These are phyloP conservation scores for Harmothoe impar DNA, from an alignment of 2,888 invertebrate genomes.

Conservation along the genomic window DNA sequence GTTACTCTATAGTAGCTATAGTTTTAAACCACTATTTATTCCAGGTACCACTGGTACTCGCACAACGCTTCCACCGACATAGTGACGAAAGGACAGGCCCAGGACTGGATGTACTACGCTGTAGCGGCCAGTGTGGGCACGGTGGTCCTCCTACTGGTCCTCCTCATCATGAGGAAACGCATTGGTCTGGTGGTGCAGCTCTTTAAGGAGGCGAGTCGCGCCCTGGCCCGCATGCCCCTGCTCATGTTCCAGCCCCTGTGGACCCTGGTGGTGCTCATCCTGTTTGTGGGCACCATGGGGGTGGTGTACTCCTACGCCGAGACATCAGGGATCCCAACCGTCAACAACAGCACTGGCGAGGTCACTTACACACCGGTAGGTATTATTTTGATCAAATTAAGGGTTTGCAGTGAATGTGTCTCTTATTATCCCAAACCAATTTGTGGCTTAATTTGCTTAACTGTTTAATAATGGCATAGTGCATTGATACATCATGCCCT, in stretches of 20 bases:
- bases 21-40: too few species aligned
- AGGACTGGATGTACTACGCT: neutral
- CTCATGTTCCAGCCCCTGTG: conserved; percentile 68
- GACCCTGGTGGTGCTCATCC: conserved; percentile 31
- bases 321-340: neutral
- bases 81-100: neutral
- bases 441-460: too few species aligned
- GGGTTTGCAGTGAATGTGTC: too few species aligned
- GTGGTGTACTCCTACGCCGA: conserved; percentile 11
- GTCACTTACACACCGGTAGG: neutral
- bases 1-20: too few species aligned
- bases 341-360: neutral
- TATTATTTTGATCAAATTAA: too few species aligned
- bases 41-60: neutral
- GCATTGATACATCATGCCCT: too few species aligned
- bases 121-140: neutral
- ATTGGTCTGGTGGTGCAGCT: conserved; percentile 71
- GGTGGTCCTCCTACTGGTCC: conserved; percentile 67
- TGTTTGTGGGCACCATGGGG: neutral
- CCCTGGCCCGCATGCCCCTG: conserved; percentile 67
- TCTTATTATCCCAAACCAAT: too few species aligned
- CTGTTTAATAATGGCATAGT: too few species aligned
- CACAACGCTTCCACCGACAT: neutral
- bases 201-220: conserved; percentile 74
- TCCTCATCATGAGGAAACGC: conserved; percentile 76